Base-by-base conservation (phyloP, 2,113 vertebrate species). In the Falcunculus frontatus region DNA sequence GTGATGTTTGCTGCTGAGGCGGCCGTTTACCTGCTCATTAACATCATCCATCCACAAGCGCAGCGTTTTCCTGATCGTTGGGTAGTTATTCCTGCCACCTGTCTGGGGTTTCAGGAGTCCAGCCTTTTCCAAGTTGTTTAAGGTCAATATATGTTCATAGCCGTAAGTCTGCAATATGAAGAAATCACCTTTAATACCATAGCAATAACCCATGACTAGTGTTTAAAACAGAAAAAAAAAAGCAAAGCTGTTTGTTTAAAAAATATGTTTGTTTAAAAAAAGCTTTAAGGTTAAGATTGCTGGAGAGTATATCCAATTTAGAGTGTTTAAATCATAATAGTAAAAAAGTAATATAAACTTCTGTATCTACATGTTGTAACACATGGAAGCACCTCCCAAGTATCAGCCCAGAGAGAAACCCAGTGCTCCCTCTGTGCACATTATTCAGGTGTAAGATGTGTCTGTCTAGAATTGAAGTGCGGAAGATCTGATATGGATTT, bases 1-100 rank as follows among this genome's bases (percentile, higher is more conserved):
- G 60, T 3, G 1, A 15, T 0, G 11, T 16, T 76, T 22, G 4
- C 29, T 17, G 69, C 8, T 20, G 37, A 78, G 47, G 23, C 0
- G 1, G 9, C 7, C 2, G 2, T 75, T 91, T 52, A 99, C 99
- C 97, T 99, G 99, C 39, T 99, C 99, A 0, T 99, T 99, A 22
- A 99, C 98, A 8, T 99, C 99, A 44, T 99, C 99, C 99, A 99
- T 99, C 99, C 99, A 99, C 63, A 99, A 97, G 73, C 99, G 99
- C 25, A 99, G 94, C 0, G 99, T 99, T 88, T 99, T 99, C 92
- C 99, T 98, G 76, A 99, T 99, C 0, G 99, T 99, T 16, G 99
- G 99, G 97, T 99, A 99, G 95, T 99, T 99, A 78, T 99, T 99
- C 87, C 99, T 98, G 16, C 98, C 98, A 27, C 98, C 97, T 0